Evolutionary conservation across 2,113 vertebrate species (phyloP).

Genomic region (Alligator sinensis): DNA sequence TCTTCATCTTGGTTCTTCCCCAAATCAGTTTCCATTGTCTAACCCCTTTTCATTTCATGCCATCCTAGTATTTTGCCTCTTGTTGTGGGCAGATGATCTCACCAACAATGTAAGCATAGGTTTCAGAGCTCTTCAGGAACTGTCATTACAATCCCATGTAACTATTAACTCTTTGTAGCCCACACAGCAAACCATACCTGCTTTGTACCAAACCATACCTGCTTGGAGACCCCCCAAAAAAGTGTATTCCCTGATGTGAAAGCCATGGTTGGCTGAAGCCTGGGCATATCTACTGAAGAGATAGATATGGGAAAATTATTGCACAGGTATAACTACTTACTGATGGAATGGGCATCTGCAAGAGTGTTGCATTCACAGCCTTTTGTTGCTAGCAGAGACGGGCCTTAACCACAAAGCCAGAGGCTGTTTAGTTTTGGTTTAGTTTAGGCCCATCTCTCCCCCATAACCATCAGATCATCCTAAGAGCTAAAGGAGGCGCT

Average conservation of each 20-base stretch:
- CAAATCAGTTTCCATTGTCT: background rate
- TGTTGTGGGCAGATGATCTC: accelerated
- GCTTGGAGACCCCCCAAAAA: background rate
- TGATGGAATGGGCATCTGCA: background rate
- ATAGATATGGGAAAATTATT: background rate
- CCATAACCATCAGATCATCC: background rate
- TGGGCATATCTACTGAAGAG: background rate
- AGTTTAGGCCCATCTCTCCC: background rate
- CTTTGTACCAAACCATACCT: background rate
- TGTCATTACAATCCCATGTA: background rate
- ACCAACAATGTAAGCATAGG: background rate
- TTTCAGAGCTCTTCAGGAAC: background rate
- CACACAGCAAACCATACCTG: background rate
- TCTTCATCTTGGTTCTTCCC: background rate
- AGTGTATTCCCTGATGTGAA: background rate
- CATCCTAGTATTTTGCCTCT: background rate
- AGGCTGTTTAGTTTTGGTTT: accelerated
- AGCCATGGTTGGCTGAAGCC: background rate
- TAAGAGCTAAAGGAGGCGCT: no score
- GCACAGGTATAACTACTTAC: background rate
- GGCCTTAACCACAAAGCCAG: background rate
- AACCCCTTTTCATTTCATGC: background rate
- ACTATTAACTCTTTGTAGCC: background rate
- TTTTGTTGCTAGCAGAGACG: background rate
- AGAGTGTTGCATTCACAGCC: background rate